Base-by-base conservation (phyloP, 2,888 invertebrate species). In the Galeruca laticollis region DNA sequence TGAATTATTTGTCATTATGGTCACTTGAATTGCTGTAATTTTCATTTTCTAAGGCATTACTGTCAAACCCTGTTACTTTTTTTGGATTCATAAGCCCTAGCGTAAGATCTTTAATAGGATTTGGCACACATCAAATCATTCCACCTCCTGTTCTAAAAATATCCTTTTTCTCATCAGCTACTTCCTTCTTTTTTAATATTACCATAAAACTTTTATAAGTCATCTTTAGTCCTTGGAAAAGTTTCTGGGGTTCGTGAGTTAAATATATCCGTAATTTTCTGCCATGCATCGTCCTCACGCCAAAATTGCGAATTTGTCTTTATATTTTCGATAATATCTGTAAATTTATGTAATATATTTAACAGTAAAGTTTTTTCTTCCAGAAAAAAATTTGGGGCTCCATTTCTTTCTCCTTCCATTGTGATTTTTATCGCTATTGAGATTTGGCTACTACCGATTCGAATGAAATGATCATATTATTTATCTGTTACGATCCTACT, bases 241-340 rank as follows among this genome's bases (percentile, higher is more conserved):
- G 10, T 43, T 57, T 56, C 57, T n/a, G 54, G 35, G 43, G 33
- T 66, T 66, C 59, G 40, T 11, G 66, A 20, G 47, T 66, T 66
- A 26, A 56, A 65, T 13, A 21, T 65, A 5, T 21, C 21, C n/a
- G 64, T 33, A 20, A 67, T 51, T 35, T 60, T 67, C 40, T 10
- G 5, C 67, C 67, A 67, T 18, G 60, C 67, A 13, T 26, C 40
- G 21, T 60, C 37, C 37, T 60, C 49, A n/a, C 51, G 33, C 33
- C 54, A 51, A 10, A 60, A 57, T 15, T n/a, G 5, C 10, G 60
- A 35, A 60, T 60, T 20, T 13, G 60, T 67, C 49, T 60, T 6
- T 35, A 60, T 67, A 60, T 67, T 67, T 60, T 60, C 59, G 15
- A 66, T 21, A 3, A 66, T 66, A 52, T 66, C 37, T 47, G 57